phyloP scores from a whole-genome alignment of 2,113 vertebrate species.

The Pithys albifrons region DNA sequence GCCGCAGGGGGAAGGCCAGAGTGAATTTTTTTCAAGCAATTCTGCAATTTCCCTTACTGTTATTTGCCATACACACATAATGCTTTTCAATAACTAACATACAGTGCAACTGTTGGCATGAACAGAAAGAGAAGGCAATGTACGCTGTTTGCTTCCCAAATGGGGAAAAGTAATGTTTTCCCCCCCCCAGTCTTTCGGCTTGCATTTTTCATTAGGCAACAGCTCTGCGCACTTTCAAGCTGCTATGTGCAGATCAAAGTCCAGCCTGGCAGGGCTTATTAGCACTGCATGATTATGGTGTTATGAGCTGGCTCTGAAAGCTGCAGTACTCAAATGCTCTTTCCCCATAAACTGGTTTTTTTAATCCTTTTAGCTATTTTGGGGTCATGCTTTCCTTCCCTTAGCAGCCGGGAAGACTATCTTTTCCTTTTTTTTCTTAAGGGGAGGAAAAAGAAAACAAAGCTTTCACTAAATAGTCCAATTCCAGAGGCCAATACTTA shows the following conservation, averaged over 20 bases:
- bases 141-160: conserved; percentile 16
- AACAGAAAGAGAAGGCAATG: conserved; percentile 38
- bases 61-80: not conserved
- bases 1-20: not conserved
- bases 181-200: not conserved
- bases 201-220: conserved; percentile 46
- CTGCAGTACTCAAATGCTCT: conserved; percentile 3
- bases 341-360: not conserved
- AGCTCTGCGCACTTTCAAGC: conserved; percentile 25
- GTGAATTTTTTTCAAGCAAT: not conserved
- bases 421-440: not conserved
- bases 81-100: not conserved
- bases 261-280: conserved; percentile 59
- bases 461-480: not conserved
- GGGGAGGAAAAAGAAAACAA: not conserved
- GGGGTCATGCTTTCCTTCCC: not conserved
- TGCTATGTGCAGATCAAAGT: conserved; percentile 55
- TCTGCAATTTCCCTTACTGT: not conserved
- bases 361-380: conserved; percentile 3
- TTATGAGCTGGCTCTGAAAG: conserved; percentile 41
- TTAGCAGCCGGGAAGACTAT: not conserved
- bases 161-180: not conserved
- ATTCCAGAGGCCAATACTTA: not conserved
- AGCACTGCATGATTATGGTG: conserved; percentile 35
- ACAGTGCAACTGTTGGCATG: not conserved